Evolutionary conservation across 1,140 invertebrate genomes (phyloP).

Genomic region (Zophobas atratus): DNA sequence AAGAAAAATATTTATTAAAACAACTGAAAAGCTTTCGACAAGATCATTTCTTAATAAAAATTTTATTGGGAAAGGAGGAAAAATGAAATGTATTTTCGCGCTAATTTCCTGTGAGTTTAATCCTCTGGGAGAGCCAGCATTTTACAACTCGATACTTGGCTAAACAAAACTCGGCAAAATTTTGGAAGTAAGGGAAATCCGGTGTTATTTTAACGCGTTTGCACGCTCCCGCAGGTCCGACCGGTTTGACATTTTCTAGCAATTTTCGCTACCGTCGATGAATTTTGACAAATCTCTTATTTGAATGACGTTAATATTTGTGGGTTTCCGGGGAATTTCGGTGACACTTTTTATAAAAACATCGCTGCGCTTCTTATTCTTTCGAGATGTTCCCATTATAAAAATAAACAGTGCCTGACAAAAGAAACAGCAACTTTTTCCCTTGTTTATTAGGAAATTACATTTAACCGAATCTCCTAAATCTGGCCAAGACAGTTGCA

Average conservation of each 20-base stretch:
- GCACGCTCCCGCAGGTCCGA: not conserved
- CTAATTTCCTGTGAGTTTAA: too few relatives aligned
- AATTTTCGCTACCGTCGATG: not conserved
- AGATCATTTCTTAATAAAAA: too few relatives aligned
- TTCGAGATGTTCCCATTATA: slow-evolving; percentile 1
- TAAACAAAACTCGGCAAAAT: slow-evolving; percentile 15
- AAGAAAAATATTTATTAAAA: too few relatives aligned
- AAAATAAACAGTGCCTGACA: slow-evolving; percentile 7
- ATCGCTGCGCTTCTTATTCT: not conserved
- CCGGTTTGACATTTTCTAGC: not conserved
- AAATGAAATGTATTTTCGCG: too few relatives aligned
- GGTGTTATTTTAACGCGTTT: slow-evolving; percentile 9
- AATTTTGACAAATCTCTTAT: too few relatives aligned
- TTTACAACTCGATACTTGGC: slow-evolving; percentile 5
- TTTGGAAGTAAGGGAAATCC: slow-evolving; percentile 8
- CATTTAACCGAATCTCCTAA: slow-evolving; percentile 1
- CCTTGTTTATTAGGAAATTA: slow-evolving; percentile 22
- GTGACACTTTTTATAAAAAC: not conserved
- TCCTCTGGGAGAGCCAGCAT: not conserved
- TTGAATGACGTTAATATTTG: too few relatives aligned
- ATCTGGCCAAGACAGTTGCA: slow-evolving; percentile 23
- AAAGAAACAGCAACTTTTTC: not conserved
- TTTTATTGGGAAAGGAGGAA: too few relatives aligned
- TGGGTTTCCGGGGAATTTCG: not conserved
- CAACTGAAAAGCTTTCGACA: too few relatives aligned